phyloP scores from a whole-genome alignment of 2,797 vertebrate genomes.

The Rallus crepitans region DNA sequence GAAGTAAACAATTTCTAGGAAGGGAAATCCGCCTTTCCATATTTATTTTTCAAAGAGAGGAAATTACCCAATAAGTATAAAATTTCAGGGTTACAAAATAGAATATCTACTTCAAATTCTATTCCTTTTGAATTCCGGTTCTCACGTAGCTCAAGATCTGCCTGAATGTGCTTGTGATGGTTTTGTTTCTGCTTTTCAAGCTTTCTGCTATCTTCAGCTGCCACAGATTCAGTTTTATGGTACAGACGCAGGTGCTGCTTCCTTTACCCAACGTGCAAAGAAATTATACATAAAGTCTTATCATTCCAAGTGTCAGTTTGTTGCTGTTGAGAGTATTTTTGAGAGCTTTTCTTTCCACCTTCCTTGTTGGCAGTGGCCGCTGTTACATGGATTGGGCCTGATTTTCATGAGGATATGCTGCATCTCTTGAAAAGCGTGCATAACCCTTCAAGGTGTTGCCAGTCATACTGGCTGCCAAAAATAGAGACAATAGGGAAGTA shows the following conservation, averaged over 20 bases:
- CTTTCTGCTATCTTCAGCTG: neutral
- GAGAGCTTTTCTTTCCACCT: neutral
- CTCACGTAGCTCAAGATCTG: neutral
- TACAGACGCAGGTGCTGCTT: neutral
- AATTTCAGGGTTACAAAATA: neutral
- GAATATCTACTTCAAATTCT: neutral
- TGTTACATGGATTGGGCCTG: neutral
- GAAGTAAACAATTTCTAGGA: slow-evolving; percentile 52
- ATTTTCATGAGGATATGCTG: neutral
- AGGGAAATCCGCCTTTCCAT: neutral
- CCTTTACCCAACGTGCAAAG: neutral
- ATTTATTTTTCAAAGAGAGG: slow-evolving; percentile 1
- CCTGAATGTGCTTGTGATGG: neutral
- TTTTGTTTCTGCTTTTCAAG: neutral
- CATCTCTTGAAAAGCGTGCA: neutral
- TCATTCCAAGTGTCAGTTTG: neutral
- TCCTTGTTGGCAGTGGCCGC: neutral
- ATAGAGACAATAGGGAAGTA: neutral
- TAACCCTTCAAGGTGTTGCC: neutral
- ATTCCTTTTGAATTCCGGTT: neutral
- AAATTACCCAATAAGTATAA: neutral
- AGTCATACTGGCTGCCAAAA: neutral
- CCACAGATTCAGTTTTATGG: neutral
- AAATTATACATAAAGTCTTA: too few species aligned
- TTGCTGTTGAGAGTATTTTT: neutral